These are phyloP conservation scores for Pseudochirops cupreus DNA, from an alignment of 2,797 vertebrate species.

Conservation along the genomic window DNA sequence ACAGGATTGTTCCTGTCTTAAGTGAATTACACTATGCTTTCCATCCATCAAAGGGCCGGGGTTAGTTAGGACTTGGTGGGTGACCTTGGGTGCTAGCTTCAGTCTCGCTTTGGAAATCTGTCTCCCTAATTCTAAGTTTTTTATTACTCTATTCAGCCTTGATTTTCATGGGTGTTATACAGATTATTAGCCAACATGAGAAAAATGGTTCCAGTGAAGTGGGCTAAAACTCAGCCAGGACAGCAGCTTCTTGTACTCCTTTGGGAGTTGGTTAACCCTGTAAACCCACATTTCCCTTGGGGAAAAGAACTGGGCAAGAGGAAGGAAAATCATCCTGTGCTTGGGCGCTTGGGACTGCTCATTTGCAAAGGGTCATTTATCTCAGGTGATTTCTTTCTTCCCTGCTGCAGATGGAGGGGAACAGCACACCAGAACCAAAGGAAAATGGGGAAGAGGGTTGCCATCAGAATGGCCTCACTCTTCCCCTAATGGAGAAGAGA, in stretches of 20 bases:
- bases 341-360: not conserved
- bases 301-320: not conserved
- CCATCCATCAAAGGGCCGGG: not conserved
- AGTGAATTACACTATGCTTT: not conserved
- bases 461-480: constrained; percentile 96
- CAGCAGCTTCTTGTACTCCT: not conserved
- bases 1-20: not conserved
- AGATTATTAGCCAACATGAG: not conserved
- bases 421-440: constrained; percentile 95
- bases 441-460: constrained; percentile 92
- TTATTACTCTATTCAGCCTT: not conserved
- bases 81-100: not conserved
- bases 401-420: constrained; percentile 89
- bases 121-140: not conserved
- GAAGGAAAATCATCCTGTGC: not conserved
- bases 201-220: not conserved
- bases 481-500: constrained; percentile 93
- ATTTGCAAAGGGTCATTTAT: constrained; percentile 15
- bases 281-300: constrained; percentile 36
- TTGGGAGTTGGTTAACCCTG: not conserved
- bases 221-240: too few relatives aligned
- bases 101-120: not conserved
- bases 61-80: not conserved
- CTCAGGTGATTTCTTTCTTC: constrained; percentile 35
- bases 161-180: not conserved